These are phyloP conservation scores for Paracentrotus lividus DNA, from an alignment of 53 echinoderm and acorn worm species.

Conservation along the genomic window DNA sequence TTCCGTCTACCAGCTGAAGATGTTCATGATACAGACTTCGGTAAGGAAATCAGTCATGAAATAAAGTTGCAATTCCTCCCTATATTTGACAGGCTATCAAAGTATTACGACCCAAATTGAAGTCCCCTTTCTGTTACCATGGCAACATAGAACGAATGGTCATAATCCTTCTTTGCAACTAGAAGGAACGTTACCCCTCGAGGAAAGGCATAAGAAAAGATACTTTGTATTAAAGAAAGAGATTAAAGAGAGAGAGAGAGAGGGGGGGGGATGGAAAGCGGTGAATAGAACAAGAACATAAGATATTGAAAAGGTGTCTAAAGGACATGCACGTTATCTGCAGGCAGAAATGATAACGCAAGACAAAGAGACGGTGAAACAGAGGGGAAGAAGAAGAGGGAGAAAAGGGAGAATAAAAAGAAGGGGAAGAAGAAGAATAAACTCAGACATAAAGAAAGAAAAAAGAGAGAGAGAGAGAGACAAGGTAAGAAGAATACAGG, in stretches of 20 bases:
- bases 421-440: background rate
- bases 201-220: background rate
- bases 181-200: background rate
- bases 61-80: slow-evolving; percentile 11
- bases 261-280: background rate
- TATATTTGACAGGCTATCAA: slow-evolving; percentile 39
- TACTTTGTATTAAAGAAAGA: background rate
- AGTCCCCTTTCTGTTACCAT: background rate
- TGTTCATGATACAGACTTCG: no score
- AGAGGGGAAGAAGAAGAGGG: background rate
- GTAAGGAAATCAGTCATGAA: background rate
- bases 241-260: background rate
- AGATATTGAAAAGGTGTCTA: background rate
- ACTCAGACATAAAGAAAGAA: background rate
- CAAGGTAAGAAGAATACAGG: background rate
- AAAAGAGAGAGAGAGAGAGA: background rate
- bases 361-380: background rate
- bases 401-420: background rate
- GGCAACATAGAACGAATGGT: background rate
- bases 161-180: background rate
- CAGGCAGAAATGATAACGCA: background rate
- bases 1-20: background rate
- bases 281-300: no score
- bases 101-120: slow-evolving; percentile 33
- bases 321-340: background rate